Evolutionary conservation across 2,888 invertebrate genomes (phyloP).

Genomic region (Gonocerus acuteangulatus): DNA sequence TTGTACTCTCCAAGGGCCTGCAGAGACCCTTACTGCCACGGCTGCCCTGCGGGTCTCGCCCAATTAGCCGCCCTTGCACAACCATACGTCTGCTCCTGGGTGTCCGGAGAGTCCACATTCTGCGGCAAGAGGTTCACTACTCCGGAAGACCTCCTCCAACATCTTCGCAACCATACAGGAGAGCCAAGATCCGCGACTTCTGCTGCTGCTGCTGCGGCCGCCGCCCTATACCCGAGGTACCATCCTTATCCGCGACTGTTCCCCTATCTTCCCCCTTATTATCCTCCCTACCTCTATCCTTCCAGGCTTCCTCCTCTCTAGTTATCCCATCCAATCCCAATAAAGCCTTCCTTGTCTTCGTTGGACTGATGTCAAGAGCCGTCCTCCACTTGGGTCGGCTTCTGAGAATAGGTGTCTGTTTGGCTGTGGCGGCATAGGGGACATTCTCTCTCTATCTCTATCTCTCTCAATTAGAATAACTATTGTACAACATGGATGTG

Average conservation of each 20-base stretch:
- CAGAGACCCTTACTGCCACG: slow-evolving; percentile 92
- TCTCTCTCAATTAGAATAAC: too few relatives aligned
- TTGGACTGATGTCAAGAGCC: neutral
- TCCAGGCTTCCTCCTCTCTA: slow-evolving; percentile 18
- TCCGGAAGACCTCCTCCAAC: slow-evolving; percentile 87
- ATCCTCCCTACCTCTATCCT: slow-evolving; percentile 22
- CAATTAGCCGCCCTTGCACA: slow-evolving; percentile 55
- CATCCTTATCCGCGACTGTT: slow-evolving; percentile 19
- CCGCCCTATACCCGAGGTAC: slow-evolving; percentile 48
- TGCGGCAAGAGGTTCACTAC: slow-evolving; percentile 90
- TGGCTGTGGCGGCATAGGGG: neutral
- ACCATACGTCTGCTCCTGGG: slow-evolving; percentile 93
- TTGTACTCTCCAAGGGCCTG: slow-evolving; percentile 53
- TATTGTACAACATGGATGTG: too few relatives aligned
- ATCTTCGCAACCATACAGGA: slow-evolving; percentile 83
- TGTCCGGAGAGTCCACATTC: slow-evolving; percentile 70
- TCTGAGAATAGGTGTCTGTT: neutral
- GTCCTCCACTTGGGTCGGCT: neutral
- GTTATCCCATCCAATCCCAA: neutral
- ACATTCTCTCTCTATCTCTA: too few relatives aligned
- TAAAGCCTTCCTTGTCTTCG: neutral
- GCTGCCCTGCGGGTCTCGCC: slow-evolving; percentile 61
- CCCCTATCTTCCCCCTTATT: slow-evolving; percentile 21
- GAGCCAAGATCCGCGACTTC: slow-evolving; percentile 45
- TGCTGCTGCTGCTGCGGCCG: slow-evolving; percentile 45